phyloP scores from a whole-genome alignment of 2,113 vertebrate species.

The Columba janthina region DNA sequence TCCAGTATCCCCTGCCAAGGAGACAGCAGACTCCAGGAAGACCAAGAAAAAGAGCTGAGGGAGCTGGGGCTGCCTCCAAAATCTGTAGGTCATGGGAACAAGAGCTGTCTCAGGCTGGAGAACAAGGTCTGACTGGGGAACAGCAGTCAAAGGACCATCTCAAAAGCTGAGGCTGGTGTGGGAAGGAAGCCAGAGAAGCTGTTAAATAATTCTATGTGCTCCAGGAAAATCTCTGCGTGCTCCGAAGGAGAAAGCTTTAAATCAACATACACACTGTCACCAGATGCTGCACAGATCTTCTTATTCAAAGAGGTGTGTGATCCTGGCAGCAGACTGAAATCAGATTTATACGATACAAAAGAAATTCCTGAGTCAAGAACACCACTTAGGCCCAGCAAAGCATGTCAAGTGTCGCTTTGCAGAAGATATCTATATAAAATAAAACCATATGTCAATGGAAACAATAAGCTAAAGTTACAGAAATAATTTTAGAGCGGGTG shows the following conservation, averaged over 20 bases:
- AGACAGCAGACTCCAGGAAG: neutral
- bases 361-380: neutral
- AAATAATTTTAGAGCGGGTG: neutral
- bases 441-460: neutral
- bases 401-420: neutral
- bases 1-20: neutral
- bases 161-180: neutral
- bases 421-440: neutral
- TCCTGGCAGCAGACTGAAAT: neutral
- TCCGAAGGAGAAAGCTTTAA: slow-evolving; percentile 23
- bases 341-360: neutral
- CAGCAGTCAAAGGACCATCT: neutral
- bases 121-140: neutral
- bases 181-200: neutral
- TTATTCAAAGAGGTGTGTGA: neutral
- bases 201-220: slow-evolving; percentile 12
- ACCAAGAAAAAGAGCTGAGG: neutral
- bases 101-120: neutral
- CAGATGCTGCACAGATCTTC: slow-evolving; percentile 34
- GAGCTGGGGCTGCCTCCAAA: neutral
- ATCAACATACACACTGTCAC: neutral
- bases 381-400: neutral
- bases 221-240: slow-evolving; percentile 6
- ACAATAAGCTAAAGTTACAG: neutral
- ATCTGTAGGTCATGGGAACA: neutral